These are phyloP conservation scores for Holothuria scabra DNA, from an alignment of 53 echinoderm and acorn worm species.

Conservation along the genomic window DNA sequence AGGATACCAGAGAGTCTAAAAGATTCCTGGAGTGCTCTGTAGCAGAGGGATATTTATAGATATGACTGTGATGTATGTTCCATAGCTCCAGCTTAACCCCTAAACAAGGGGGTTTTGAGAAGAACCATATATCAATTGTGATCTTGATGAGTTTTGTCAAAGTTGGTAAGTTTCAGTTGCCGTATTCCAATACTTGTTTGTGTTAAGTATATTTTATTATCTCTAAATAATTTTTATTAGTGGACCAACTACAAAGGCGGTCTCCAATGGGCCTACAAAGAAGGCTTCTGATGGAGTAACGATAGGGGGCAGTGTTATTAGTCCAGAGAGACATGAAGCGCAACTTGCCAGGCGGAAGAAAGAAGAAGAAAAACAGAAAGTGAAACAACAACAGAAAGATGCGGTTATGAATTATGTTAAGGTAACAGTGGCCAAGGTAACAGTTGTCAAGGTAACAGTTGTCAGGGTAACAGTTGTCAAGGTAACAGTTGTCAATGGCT, in stretches of 20 bases:
- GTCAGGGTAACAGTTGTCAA: no score
- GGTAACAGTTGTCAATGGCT: not conserved
- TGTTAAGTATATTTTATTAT: not conserved
- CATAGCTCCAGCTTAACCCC: no score
- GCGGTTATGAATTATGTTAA: constrained; percentile 84
- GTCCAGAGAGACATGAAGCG: constrained; percentile 81
- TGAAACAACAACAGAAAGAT: constrained; percentile 79
- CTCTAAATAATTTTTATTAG: not conserved
- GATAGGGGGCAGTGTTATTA: constrained; percentile 56
- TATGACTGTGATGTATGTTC: no score
- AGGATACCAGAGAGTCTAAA: no score
- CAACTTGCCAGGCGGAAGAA: constrained; percentile 79
- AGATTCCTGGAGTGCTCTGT: no score
- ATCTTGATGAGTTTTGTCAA: no score
- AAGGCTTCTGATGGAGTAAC: constrained; percentile 6
- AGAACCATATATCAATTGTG: no score
- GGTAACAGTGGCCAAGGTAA: no score
- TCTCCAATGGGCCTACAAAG: constrained; percentile 31
- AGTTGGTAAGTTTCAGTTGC: not conserved
- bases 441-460: no score
- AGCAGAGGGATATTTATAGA: no score
- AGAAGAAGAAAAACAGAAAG: constrained; percentile 79
- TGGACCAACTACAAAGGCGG: constrained; percentile 25
- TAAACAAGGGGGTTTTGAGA: no score
- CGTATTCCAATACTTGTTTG: not conserved